These are phyloP conservation scores for Sphenodon punctatus DNA, from an alignment of 2,797 vertebrate species.

Conservation along the genomic window DNA sequence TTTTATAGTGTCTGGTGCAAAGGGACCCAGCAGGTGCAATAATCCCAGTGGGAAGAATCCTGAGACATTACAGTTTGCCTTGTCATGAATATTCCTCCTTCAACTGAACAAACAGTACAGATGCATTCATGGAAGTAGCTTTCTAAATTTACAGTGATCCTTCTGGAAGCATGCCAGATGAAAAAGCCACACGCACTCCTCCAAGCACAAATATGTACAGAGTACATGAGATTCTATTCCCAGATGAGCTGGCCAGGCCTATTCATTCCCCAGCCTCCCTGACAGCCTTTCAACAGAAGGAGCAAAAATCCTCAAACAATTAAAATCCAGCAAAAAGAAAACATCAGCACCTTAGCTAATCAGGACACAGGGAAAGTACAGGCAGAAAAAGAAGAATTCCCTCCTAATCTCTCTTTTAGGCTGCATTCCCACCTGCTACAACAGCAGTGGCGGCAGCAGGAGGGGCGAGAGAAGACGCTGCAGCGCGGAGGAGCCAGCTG, in stretches of 20 bases:
- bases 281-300: neutral
- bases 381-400: neutral
- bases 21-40: neutral
- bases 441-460: too few relatives aligned
- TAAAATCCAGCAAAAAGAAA: rapidly evolving
- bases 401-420: too few relatives aligned
- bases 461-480: too few relatives aligned
- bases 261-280: neutral
- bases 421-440: too few relatives aligned
- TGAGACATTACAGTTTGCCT: conserved; percentile 9
- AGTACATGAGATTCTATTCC: neutral
- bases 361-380: rapidly evolving
- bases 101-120: neutral
- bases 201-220: rapidly evolving
- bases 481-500: too few relatives aligned
- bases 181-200: neutral
- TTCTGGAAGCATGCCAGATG: conserved; percentile 5
- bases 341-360: neutral
- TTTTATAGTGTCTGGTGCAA: neutral
- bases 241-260: neutral
- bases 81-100: conserved; percentile 2
- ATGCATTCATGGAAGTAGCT: neutral
- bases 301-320: neutral
- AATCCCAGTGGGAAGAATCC: neutral
- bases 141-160: neutral